Conservation (phyloP, 2,888 invertebrate species). For the Pterobdella sp. region DNA sequence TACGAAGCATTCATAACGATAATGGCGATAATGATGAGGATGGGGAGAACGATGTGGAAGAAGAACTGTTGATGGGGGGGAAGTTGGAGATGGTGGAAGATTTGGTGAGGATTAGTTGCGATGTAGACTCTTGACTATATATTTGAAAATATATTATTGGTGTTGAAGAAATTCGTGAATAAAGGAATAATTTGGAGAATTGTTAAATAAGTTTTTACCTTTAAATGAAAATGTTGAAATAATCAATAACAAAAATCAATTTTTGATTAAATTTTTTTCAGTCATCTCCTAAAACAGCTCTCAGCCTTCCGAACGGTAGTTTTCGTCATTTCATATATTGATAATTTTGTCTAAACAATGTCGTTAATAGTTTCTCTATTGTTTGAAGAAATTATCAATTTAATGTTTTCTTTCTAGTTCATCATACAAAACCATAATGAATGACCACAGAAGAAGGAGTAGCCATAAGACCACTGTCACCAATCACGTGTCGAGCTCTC, state of each 20-base stretch:
- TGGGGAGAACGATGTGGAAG: background rate
- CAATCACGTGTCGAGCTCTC: constrained; percentile 26
- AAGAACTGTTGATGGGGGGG: background rate
- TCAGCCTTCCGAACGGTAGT: background rate
- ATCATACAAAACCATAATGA: background rate
- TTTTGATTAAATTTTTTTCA: background rate
- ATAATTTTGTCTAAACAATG: background rate
- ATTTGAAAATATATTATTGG: background rate
- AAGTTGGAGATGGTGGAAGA: constrained; percentile 8
- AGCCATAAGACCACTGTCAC: constrained; percentile 18
- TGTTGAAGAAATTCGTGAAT: background rate
- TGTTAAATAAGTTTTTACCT: too few species aligned
- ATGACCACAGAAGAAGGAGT: constrained; percentile 12
- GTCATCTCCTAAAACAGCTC: background rate
- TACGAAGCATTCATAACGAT: background rate
- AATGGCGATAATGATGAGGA: background rate
- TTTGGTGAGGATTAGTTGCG: too few species aligned
- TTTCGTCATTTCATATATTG: too few species aligned
- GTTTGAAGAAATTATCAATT: background rate
- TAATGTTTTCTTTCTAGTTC: background rate
- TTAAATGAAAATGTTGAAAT: background rate
- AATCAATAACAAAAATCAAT: background rate
- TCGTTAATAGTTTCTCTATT: background rate
- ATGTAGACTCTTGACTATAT: too few species aligned
- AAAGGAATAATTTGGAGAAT: too few species aligned